Percentiles rank a stretch among this genome's conserved stretches.
Evolutionary conservation across 2,888 invertebrate genomes (phyloP).

Genomic region (Theretra japonica): DNA sequence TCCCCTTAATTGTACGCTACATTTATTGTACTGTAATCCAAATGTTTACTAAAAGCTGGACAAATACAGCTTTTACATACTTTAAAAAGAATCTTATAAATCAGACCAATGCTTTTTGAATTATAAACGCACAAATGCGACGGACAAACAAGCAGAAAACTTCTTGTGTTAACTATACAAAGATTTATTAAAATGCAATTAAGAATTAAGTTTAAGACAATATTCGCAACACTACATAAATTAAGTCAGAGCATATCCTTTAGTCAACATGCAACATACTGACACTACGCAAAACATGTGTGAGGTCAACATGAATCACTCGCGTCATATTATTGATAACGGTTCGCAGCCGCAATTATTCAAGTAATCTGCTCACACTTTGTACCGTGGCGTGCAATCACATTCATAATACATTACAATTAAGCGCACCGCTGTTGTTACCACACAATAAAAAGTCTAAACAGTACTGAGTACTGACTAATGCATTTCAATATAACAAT

Average conservation of each 20-base stretch:
- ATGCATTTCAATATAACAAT: too few relatives aligned
- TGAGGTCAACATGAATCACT: constrained; percentile 54
- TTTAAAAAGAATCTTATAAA: too few relatives aligned
- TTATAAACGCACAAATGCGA: too few relatives aligned
- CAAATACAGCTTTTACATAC: too few relatives aligned
- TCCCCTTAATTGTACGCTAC: too few relatives aligned
- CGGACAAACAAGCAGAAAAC: too few relatives aligned
- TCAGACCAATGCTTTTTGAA: too few relatives aligned
- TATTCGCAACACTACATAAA: not conserved
- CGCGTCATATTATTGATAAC: constrained; percentile 50
- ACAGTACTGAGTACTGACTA: too few relatives aligned
- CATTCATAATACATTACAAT: not conserved
- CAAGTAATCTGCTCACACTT: constrained; percentile 29
- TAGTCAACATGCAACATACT: not conserved
- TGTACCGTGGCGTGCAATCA: constrained; percentile 16
- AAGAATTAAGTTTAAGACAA: not conserved
- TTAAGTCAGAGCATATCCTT: not conserved
- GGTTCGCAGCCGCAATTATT: constrained; percentile 31
- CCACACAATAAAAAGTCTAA: not conserved
- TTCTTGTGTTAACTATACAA: too few relatives aligned
- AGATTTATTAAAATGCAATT: too few relatives aligned
- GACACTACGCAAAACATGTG: constrained; percentile 47
- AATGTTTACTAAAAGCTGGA: too few relatives aligned
- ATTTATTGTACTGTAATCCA: too few relatives aligned
- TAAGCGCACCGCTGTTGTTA: not conserved